These are phyloP conservation scores for Agrotis segetum DNA, from an alignment of 2,888 invertebrate species.

Conservation along the genomic window DNA sequence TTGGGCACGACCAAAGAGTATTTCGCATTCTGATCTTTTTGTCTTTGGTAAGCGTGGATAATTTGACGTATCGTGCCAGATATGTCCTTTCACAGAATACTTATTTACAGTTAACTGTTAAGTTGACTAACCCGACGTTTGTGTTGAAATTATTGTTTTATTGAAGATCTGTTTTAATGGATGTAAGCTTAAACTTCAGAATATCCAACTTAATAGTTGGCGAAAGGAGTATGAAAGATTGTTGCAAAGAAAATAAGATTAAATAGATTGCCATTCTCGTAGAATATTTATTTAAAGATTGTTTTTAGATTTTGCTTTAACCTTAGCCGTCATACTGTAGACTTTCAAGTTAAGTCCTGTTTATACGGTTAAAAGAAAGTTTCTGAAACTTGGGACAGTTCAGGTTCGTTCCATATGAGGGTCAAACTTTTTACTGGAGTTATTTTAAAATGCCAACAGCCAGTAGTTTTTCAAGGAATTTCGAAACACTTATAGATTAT, in stretches of 20 bases:
- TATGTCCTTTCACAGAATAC: neutral
- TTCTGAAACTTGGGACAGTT: constrained; percentile 29
- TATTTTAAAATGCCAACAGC: constrained; percentile 15
- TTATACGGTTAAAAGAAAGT: no score
- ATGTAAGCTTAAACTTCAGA: no score
- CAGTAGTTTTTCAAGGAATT: constrained; percentile 18
- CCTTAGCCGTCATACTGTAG: neutral
- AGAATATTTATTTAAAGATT: neutral
- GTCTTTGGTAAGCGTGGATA: constrained; percentile 19
- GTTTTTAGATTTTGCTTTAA: neutral
- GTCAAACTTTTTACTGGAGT: constrained; percentile 31
- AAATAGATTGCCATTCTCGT: neutral
- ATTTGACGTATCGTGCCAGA: neutral
- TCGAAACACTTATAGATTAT: constrained; percentile 17
- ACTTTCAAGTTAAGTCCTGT: neutral
- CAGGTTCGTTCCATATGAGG: constrained; percentile 28
- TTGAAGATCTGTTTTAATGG: no score
- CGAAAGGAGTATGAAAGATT: neutral
- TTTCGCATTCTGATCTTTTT: constrained; percentile 62
- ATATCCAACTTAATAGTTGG: no score
- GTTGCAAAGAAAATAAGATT: neutral
- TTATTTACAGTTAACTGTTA: no score
- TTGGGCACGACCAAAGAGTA: constrained; percentile 65
- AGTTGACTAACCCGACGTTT: no score
- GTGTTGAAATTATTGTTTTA: no score